Percentiles rank a stretch among this genome's conserved stretches.
phyloP scores from a whole-genome alignment of 2,888 invertebrate genomes.

The Acanthococcus lagerstroemiae region DNA sequence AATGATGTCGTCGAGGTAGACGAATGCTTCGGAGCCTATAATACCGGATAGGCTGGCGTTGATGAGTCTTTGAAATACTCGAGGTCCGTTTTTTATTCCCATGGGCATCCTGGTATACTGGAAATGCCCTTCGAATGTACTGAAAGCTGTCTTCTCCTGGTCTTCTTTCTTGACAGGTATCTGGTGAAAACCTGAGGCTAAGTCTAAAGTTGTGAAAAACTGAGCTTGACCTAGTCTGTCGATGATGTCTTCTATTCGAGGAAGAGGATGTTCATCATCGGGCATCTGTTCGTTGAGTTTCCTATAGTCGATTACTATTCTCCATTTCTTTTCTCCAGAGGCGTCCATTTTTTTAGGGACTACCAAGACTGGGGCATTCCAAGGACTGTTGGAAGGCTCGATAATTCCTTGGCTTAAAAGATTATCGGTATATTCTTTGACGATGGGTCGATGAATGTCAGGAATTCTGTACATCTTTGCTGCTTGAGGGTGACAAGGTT shows the following conservation, averaged over 20 bases:
- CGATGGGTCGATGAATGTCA: background rate
- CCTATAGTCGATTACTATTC: conserved; percentile 35
- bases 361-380: background rate
- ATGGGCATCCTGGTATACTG: conserved; percentile 37
- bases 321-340: conserved; percentile 30
- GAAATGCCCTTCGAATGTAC: conserved; percentile 32
- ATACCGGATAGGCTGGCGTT: conserved; percentile 37
- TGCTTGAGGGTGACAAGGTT: background rate
- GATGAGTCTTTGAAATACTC: conserved; percentile 39
- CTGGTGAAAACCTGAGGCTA: conserved; percentile 38
- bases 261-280: conserved; percentile 30
- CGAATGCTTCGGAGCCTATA: conserved; percentile 28
- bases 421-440: background rate
- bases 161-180: conserved; percentile 34
- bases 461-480: background rate
- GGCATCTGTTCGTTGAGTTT: conserved; percentile 11
- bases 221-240: conserved; percentile 36
- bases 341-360: background rate
- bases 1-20: conserved; percentile 35
- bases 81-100: too few species aligned
- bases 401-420: background rate
- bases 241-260: conserved; percentile 37
- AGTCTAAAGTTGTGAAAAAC: conserved; percentile 37
- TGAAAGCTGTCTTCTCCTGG: conserved; percentile 8
- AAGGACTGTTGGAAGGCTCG: background rate